Conservation (phyloP, 2,113 vertebrate species). For the Prunella fulvescens region DNA sequence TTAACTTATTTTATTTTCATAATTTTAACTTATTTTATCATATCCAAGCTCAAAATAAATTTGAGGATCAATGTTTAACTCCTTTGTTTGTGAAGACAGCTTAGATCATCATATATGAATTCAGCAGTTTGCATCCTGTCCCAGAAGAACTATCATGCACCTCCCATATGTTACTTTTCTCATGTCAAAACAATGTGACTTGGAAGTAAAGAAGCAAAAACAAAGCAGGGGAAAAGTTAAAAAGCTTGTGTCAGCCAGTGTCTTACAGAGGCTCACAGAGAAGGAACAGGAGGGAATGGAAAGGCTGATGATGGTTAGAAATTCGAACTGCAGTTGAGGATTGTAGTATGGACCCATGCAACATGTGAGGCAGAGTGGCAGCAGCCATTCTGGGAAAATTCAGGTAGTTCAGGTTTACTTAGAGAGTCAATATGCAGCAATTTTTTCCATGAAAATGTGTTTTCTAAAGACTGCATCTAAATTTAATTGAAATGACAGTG, state of each 20-base stretch:
- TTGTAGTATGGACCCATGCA: neutral
- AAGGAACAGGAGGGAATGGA: neutral
- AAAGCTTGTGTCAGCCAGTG: neutral
- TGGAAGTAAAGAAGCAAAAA: neutral
- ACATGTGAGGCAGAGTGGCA: neutral
- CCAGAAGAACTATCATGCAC: neutral
- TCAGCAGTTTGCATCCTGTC: neutral
- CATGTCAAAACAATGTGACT: neutral
- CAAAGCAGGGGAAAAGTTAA: neutral
- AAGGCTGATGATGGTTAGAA: neutral
- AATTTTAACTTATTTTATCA: neutral
- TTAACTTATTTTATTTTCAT: neutral
- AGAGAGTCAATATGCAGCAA: neutral
- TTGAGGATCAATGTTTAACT: neutral
- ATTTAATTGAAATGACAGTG: neutral
- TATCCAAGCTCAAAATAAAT: neutral
- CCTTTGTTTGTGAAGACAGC: neutral
- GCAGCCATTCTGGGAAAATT: neutral
- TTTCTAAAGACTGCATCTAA: neutral
- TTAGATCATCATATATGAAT: neutral
- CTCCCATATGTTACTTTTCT: accelerated
- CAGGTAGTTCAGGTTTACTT: neutral
- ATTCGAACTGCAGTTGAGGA: neutral
- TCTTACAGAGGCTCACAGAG: neutral
- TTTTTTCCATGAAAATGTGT: neutral